Conservation (phyloP, 2,797 vertebrate species). For the Myiothlypis chrysogaster region DNA sequence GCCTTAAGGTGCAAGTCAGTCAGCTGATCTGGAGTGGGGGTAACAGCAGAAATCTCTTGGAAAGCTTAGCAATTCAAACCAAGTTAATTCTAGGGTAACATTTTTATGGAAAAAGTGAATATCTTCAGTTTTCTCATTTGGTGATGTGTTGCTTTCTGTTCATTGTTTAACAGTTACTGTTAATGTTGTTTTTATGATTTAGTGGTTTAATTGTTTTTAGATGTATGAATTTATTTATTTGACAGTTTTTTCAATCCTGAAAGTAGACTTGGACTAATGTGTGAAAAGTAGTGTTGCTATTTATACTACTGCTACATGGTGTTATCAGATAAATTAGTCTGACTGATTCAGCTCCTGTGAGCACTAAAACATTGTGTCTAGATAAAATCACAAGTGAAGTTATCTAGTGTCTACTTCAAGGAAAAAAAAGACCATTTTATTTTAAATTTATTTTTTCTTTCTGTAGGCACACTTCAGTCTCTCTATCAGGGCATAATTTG, state of each 20-base stretch:
- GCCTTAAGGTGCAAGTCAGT: neutral
- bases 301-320: neutral
- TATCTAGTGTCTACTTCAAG: neutral
- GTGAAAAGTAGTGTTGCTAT: conserved; percentile 7
- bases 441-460: neutral
- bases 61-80: neutral
- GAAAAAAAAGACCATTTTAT: neutral
- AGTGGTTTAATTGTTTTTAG: neutral
- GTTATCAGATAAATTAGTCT: neutral
- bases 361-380: neutral
- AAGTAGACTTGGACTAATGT: neutral
- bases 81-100: neutral
- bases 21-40: neutral
- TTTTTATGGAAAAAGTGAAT: neutral
- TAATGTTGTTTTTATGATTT: neutral
- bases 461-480: neutral
- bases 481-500: neutral
- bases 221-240: conserved; percentile 50
- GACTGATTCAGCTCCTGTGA: neutral
- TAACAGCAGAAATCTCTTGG: neutral
- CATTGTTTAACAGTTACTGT: neutral
- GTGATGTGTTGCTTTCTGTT: conserved; percentile 18
- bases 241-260: neutral
- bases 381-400: neutral
- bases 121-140: conserved; percentile 17